Conservation (phyloP, 1,140 invertebrate genomes). For the Papilio glaucus region DNA sequence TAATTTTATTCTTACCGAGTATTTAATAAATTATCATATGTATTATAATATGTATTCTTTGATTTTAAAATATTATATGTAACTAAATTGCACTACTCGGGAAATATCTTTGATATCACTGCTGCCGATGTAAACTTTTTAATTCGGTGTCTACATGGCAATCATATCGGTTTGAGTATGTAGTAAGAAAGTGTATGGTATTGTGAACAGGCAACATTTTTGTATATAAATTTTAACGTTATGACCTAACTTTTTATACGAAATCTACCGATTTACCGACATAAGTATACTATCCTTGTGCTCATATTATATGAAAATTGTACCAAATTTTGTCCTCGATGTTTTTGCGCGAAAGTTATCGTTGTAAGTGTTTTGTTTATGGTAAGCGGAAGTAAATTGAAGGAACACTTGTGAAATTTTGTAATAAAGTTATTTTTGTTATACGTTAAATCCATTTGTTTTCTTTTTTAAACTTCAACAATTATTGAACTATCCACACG, state of each 20-base stretch:
- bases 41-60: too few species aligned
- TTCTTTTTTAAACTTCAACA: background rate
- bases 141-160: background rate
- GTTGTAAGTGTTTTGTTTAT: constrained; percentile 53
- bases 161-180: background rate
- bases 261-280: background rate
- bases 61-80: too few species aligned
- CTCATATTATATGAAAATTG: background rate
- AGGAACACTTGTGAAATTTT: constrained; percentile 61
- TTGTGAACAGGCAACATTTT: background rate
- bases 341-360: constrained; percentile 33
- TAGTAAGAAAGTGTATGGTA: too few species aligned
- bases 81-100: too few species aligned
- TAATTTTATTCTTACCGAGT: too few species aligned
- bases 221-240: background rate
- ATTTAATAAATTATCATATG: too few species aligned
- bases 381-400: constrained; percentile 59
- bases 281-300: background rate
- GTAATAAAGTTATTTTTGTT: constrained; percentile 72
- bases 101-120: background rate
- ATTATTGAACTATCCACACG: background rate
- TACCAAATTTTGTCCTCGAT: constrained; percentile 26
- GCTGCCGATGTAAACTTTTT: background rate
- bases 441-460: constrained; percentile 40
- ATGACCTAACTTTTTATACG: background rate